These are phyloP conservation scores for Leontocebus nigricollis DNA, from an alignment of 2,797 vertebrate species.

Conservation along the genomic window DNA sequence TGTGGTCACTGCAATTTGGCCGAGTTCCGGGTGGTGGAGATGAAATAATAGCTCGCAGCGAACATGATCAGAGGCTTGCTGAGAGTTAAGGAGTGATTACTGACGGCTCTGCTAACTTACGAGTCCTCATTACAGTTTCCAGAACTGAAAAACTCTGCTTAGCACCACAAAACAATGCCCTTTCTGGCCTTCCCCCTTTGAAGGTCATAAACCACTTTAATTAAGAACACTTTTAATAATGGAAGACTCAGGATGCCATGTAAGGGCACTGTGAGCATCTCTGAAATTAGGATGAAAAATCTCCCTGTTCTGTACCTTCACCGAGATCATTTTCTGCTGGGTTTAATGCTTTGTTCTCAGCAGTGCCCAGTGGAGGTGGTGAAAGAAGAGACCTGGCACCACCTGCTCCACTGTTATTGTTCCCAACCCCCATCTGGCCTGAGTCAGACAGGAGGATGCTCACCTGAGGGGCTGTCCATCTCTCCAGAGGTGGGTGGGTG, in stretches of 20 bases:
- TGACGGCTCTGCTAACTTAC: conserved; percentile 68
- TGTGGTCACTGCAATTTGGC: conserved; percentile 66
- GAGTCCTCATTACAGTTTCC: conserved; percentile 70
- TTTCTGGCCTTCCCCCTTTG: conserved; percentile 73
- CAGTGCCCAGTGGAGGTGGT: fast-evolving
- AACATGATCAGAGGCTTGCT: conserved; percentile 51
- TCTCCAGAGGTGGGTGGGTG: neutral
- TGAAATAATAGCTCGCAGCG: conserved; percentile 76
- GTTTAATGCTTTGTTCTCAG: neutral
- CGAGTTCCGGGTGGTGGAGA: conserved; percentile 62
- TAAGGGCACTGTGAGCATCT: conserved; percentile 53
- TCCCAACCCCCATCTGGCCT: neutral
- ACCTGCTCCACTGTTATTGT: neutral
- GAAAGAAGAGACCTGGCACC: neutral
- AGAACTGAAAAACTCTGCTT: conserved; percentile 72
- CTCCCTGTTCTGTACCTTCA: conserved; percentile 31
- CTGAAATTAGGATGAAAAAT: conserved; percentile 71
- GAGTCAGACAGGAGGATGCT: neutral
- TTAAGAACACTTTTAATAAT: conserved; percentile 80
- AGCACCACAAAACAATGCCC: conserved; percentile 47
- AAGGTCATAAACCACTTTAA: conserved; percentile 81
- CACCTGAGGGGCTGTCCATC: neutral
- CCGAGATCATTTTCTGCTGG: conserved; percentile 21
- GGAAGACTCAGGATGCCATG: conserved; percentile 40
- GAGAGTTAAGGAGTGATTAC: conserved; percentile 72